Evolutionary conservation across 2,797 vertebrate genomes (phyloP).

Genomic region (Emydoidea blandingii): DNA sequence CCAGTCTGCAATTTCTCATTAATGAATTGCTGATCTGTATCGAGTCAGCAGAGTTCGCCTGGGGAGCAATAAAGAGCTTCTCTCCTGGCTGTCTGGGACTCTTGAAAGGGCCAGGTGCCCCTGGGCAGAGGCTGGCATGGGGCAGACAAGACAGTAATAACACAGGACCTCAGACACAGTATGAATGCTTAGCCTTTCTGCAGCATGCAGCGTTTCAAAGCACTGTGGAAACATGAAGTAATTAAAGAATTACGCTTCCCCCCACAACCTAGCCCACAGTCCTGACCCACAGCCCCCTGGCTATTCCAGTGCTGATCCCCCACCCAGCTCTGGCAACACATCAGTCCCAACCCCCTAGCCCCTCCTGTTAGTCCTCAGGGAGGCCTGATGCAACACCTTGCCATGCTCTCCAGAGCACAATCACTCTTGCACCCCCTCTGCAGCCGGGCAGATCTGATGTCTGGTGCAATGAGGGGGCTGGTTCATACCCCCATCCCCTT

Average conservation of each 20-base stretch:
- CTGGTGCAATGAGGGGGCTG: neutral
- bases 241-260: neutral
- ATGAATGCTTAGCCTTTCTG: neutral
- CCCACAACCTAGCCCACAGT: too few species aligned
- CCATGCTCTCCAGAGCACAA: too few species aligned
- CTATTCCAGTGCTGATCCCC: too few species aligned
- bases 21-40: accelerated
- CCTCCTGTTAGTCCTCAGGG: neutral
- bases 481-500: neutral
- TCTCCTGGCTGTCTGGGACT: neutral
- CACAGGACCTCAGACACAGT: too few species aligned
- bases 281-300: too few species aligned
- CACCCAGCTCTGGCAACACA: neutral
- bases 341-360: too few species aligned
- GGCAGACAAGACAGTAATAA: neutral
- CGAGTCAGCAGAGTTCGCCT: neutral
- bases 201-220: neutral
- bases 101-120: neutral
- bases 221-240: neutral
- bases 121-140: neutral
- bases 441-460: neutral
- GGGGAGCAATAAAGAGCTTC: neutral
- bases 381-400: neutral
- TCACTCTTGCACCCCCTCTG: neutral
- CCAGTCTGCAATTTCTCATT: neutral